Percentiles rank a stretch among this genome's conserved stretches.
Conservation (phyloP, 1,140 invertebrate species). For the Uloborus diversus region DNA sequence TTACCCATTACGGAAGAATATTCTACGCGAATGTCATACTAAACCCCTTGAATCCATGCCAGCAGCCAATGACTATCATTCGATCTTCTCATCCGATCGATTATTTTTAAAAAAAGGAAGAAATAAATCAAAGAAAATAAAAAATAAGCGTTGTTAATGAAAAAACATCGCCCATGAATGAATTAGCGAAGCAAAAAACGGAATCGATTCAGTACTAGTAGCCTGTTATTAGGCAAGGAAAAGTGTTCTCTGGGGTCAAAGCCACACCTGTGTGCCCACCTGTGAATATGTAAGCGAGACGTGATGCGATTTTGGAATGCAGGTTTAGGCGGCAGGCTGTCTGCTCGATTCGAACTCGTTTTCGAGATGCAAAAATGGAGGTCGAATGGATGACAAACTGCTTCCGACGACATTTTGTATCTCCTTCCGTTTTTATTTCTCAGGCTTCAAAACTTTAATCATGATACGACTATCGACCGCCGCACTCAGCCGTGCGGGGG, state of each 20-base stretch:
- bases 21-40: no score
- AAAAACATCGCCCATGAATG: not conserved
- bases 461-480: no score
- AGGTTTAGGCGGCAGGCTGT: slow-evolving; percentile 21
- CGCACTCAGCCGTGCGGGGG: no score
- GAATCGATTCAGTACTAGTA: not conserved
- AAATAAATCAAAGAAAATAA: not conserved
- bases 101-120: not conserved
- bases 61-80: no score
- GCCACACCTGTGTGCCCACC: slow-evolving; percentile 34
- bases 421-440: no score
- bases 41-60: no score
- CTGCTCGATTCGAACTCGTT: not conserved
- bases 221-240: slow-evolving; percentile 27
- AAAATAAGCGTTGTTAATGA: no score
- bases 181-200: not conserved
- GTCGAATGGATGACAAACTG: no score
- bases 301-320: slow-evolving; percentile 11
- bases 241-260: slow-evolving; percentile 38
- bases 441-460: no score
- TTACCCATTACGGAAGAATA: no score
- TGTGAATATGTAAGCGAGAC: not conserved
- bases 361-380: no score
- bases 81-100: no score
- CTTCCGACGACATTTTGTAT: not conserved